Evolutionary conservation across 2,113 vertebrate genomes (phyloP).

Genomic region (Puffinus mauretanicus): DNA sequence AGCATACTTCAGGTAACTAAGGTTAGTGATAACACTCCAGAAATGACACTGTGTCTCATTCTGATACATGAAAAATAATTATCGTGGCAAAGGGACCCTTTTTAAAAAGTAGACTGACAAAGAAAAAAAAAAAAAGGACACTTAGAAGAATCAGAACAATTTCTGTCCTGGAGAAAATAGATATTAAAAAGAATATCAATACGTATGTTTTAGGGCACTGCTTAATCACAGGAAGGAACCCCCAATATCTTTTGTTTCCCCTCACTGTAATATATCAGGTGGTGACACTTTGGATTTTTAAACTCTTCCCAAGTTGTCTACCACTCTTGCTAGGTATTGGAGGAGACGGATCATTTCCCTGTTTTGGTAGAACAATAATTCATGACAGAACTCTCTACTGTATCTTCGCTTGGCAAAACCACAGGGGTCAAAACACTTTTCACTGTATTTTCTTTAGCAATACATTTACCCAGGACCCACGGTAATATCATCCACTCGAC

Average conservation of each 20-base stretch:
- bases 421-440: conserved; percentile 22
- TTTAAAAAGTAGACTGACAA: background rate
- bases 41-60: background rate
- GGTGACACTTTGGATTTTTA: background rate
- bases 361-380: background rate
- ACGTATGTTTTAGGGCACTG: background rate
- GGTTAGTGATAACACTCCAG: background rate
- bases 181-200: background rate
- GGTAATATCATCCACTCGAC: conserved; percentile 99
- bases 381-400: background rate
- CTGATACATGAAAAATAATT: background rate
- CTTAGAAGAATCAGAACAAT: background rate
- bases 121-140: background rate
- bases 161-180: background rate
- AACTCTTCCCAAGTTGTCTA: background rate
- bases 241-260: background rate
- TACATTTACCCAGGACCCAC: conserved; percentile 96
- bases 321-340: background rate
- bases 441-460: conserved; percentile 77
- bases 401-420: background rate
- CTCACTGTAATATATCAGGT: background rate
- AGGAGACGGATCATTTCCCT: background rate
- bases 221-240: background rate
- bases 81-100: background rate
- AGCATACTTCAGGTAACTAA: background rate